phyloP scores from a whole-genome alignment of 2,113 vertebrate genomes.

The Myrmecophaga tridactyla region DNA sequence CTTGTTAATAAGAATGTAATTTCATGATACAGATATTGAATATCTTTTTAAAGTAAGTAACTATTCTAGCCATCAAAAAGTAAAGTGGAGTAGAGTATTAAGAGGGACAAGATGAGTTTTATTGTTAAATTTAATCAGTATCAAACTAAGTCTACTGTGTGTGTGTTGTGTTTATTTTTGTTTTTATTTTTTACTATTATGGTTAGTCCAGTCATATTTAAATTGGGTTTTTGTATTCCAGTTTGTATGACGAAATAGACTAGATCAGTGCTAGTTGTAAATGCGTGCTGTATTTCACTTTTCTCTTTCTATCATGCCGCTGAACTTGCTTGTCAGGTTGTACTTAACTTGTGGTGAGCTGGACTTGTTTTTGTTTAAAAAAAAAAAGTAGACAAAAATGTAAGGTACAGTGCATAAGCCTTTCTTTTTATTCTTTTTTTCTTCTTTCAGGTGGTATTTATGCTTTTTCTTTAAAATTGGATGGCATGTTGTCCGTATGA shows the following conservation, averaged over 20 bases:
- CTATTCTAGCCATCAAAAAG: conserved; percentile 80
- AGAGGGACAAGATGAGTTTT: conserved; percentile 75
- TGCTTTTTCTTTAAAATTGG: conserved; percentile 63
- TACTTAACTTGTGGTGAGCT: conserved; percentile 87
- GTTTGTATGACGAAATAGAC: conserved; percentile 80
- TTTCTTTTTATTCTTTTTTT: conserved; percentile 72
- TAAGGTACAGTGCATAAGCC: conserved; percentile 83
- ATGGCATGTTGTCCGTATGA: conserved; percentile 70
- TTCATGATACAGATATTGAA: conserved; percentile 87
- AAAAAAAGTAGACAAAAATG: conserved; percentile 66
- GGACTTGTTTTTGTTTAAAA: conserved; percentile 81
- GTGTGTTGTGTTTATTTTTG: conserved; percentile 45
- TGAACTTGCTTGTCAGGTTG: conserved; percentile 73
- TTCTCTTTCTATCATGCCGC: background rate
- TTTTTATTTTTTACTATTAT: conserved; percentile 77
- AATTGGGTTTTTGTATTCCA: conserved; percentile 82
- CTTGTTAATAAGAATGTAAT: conserved; percentile 85
- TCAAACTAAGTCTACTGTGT: conserved; percentile 83
- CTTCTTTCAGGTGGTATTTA: conserved; percentile 60
- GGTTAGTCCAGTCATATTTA: conserved; percentile 82
- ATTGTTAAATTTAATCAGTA: conserved; percentile 81
- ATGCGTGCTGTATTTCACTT: conserved; percentile 79
- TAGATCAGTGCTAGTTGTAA: conserved; percentile 71
- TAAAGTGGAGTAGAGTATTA: conserved; percentile 81
- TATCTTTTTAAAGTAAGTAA: conserved; percentile 84